phyloP scores from a whole-genome alignment of 2,797 vertebrate genomes.

The Ptychadena robeensis region DNA sequence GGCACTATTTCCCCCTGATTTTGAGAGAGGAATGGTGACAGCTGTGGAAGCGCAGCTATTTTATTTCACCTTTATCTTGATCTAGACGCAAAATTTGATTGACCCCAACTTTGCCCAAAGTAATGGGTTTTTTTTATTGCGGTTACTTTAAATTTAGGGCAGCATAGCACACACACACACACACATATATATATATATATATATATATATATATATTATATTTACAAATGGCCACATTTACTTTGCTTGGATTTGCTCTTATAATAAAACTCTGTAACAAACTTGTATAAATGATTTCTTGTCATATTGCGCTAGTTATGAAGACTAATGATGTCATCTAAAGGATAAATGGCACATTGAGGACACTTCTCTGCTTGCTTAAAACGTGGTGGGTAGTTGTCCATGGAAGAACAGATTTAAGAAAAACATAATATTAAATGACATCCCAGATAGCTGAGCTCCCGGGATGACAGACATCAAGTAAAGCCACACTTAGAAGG shows the following conservation, averaged over 20 bases:
- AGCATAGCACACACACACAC: no score
- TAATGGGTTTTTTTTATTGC: no score
- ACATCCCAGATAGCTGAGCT: neutral
- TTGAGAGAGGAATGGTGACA: no score
- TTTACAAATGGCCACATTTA: neutral
- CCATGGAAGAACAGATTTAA: neutral
- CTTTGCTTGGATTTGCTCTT: neutral
- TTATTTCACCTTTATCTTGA: no score
- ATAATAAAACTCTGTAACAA: neutral
- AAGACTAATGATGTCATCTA: neutral
- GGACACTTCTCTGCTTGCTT: neutral
- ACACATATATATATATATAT: no score
- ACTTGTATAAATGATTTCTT: neutral
- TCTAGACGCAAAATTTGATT: no score
- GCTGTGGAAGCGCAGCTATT: no score
- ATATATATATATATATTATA: no score
- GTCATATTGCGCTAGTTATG: neutral
- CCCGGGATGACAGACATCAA: neutral
- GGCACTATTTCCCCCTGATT: no score
- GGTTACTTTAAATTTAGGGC: neutral
- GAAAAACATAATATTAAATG: slow-evolving; percentile 15
- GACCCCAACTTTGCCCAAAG: no score
- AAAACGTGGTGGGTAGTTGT: neutral
- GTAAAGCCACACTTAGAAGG: neutral
- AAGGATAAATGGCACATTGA: neutral